Percentiles rank a stretch among this genome's conserved stretches.
phyloP scores from a whole-genome alignment of 2,888 invertebrate species.

The Junonia oenone region DNA sequence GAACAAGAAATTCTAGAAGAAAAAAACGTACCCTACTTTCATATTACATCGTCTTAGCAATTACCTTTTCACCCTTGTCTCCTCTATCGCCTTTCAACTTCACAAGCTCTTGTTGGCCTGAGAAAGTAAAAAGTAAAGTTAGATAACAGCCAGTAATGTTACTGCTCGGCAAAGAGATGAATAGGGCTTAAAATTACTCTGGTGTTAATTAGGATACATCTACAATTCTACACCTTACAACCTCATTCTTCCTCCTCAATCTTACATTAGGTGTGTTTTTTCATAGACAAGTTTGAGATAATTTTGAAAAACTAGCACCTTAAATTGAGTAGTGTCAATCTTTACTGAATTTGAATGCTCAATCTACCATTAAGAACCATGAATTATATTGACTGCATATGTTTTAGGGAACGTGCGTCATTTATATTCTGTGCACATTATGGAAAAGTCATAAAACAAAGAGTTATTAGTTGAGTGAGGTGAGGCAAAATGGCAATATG shows the following conservation, averaged over 20 bases:
- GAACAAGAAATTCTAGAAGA: conserved; percentile 18
- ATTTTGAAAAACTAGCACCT: too few relatives aligned
- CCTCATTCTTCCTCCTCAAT: too few relatives aligned
- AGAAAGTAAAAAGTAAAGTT: too few relatives aligned
- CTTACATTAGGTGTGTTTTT: too few relatives aligned
- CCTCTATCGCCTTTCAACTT: conserved; percentile 48
- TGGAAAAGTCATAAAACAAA: conserved; percentile 44
- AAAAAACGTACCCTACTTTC: conserved; percentile 20
- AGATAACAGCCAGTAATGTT: too few relatives aligned
- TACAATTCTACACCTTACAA: too few relatives aligned
- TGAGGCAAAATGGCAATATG: conserved; percentile 21
- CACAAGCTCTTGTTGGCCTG: conserved; percentile 50
- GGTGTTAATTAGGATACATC: too few relatives aligned
- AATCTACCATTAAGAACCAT: background rate
- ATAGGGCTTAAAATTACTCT: too few relatives aligned
- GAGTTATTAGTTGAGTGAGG: conserved; percentile 36
- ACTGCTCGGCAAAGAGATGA: too few relatives aligned
- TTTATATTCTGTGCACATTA: conserved; percentile 42
- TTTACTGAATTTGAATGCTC: conserved; percentile 9
- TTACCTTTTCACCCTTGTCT: conserved; percentile 69
- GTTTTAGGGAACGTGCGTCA: conserved; percentile 39
- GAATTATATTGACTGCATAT: background rate
- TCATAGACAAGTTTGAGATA: too few relatives aligned
- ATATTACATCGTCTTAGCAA: conserved; percentile 34
- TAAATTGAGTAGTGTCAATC: too few relatives aligned